These are phyloP conservation scores for Drosophila pegasa DNA, from an alignment of 2,888 invertebrate species.

Conservation along the genomic window DNA sequence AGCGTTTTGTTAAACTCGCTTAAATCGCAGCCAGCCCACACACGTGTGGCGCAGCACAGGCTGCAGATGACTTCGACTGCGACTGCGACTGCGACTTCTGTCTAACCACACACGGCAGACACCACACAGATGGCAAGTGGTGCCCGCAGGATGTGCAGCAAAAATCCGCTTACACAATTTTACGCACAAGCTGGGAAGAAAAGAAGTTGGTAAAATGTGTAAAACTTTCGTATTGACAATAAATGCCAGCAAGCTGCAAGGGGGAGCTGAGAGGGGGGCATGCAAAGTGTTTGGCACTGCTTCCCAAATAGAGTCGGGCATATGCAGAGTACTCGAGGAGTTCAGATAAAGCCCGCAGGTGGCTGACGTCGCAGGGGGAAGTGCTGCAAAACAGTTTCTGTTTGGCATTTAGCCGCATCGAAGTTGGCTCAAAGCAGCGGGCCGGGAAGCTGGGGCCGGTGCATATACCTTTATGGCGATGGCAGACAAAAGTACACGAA, in stretches of 20 bases:
- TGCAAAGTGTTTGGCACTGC: conserved; percentile 41
- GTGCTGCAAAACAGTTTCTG: conserved; percentile 57
- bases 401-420: conserved; percentile 64
- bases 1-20: conserved; percentile 74
- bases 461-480: conserved; percentile 68
- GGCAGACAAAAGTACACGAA: conserved; percentile 76
- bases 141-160: conserved; percentile 42
- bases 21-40: conserved; percentile 28
- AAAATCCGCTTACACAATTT: conserved; percentile 68
- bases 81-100: conserved; percentile 38
- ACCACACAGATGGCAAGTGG: conserved; percentile 9
- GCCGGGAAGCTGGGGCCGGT: neutral
- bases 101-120: conserved; percentile 34
- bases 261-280: neutral
- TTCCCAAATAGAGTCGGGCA: conserved; percentile 44
- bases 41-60: conserved; percentile 9
- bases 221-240: conserved; percentile 80
- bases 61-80: conserved; percentile 36
- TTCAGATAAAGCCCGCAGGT: conserved; percentile 71
- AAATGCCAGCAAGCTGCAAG: conserved; percentile 59
- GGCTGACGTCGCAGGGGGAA: conserved; percentile 25
- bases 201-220: conserved; percentile 62
- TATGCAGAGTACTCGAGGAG: conserved; percentile 40
- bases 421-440: conserved; percentile 47
- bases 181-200: conserved; percentile 55